phyloP scores from a whole-genome alignment of 2,797 vertebrate species.

The Alfaro cultratus region DNA sequence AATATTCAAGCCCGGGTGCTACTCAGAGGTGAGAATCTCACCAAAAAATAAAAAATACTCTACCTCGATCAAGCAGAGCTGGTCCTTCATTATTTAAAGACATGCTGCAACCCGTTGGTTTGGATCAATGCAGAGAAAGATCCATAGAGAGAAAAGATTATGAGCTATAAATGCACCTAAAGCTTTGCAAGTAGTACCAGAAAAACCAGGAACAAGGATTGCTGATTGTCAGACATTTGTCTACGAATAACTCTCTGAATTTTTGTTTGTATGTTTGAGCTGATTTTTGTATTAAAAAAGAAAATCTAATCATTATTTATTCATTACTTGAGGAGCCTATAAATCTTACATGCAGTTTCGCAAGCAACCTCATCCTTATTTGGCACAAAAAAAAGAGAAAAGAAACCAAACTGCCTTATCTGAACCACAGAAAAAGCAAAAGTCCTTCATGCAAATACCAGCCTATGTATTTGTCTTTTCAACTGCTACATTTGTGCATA shows the following conservation, averaged over 20 bases:
- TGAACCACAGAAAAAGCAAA: not conserved
- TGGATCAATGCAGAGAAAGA: not conserved
- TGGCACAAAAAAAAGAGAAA: not conserved
- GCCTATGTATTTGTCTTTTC: not conserved
- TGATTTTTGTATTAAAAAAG: not conserved
- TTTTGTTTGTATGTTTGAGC: not conserved
- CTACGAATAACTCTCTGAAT: not conserved
- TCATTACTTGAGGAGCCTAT: not conserved
- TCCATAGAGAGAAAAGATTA: conserved; percentile 5
- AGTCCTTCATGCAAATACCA: not conserved
- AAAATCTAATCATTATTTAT: not conserved
- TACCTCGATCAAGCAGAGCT: not conserved
- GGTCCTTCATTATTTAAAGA: not conserved
- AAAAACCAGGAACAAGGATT: conserved; percentile 1
- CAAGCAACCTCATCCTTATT: not conserved
- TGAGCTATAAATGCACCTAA: not conserved
- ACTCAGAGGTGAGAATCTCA: not conserved
- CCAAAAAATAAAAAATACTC: not conserved
- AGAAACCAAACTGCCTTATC: not conserved
- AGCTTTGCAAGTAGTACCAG: not conserved
- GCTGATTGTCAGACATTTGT: not conserved
- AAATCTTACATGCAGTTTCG: not conserved
- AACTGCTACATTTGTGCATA: not conserved
- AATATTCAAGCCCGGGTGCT: not conserved
- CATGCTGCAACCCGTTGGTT: not conserved